These are phyloP conservation scores for Cephalopachus bancanus DNA, from an alignment of 2,797 vertebrate genomes.

Conservation along the genomic window DNA sequence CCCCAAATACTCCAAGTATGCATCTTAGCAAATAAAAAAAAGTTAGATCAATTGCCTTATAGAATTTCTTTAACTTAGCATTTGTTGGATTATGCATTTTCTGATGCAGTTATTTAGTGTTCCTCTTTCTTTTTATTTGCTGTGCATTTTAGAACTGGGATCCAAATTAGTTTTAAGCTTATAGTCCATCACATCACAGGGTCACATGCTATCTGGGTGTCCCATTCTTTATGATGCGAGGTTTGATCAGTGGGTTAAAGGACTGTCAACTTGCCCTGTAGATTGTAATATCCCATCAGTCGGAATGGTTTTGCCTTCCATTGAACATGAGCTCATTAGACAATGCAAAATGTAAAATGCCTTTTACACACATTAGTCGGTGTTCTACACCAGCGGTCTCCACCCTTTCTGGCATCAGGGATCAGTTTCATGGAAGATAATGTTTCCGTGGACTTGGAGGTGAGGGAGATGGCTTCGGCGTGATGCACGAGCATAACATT, in stretches of 20 bases:
- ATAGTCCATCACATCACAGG: not conserved
- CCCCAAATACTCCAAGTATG: not conserved
- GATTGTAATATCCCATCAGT: not conserved
- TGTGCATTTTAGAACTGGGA: not conserved
- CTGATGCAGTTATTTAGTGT: not conserved
- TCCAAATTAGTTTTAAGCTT: not conserved
- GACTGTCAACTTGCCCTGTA: not conserved
- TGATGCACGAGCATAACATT: too few relatives aligned
- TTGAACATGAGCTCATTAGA: not conserved
- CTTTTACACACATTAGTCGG: not conserved
- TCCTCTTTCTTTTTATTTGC: not conserved
- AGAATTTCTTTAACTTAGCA: not conserved
- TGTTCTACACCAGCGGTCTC: not conserved
- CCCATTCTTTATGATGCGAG: not conserved
- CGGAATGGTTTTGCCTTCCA: not conserved
- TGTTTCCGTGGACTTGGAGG: too few relatives aligned
- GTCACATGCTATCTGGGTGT: too few relatives aligned
- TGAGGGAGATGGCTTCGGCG: too few relatives aligned
- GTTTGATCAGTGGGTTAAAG: not conserved
- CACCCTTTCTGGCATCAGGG: too few relatives aligned
- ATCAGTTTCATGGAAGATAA: too few relatives aligned
- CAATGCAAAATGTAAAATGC: not conserved
- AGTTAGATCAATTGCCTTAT: not conserved
- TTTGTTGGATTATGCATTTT: slow-evolving; percentile 1
- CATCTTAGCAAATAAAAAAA: not conserved